Base-by-base conservation (phyloP, 2,797 vertebrate species). In the Thalassophryne amazonica region DNA sequence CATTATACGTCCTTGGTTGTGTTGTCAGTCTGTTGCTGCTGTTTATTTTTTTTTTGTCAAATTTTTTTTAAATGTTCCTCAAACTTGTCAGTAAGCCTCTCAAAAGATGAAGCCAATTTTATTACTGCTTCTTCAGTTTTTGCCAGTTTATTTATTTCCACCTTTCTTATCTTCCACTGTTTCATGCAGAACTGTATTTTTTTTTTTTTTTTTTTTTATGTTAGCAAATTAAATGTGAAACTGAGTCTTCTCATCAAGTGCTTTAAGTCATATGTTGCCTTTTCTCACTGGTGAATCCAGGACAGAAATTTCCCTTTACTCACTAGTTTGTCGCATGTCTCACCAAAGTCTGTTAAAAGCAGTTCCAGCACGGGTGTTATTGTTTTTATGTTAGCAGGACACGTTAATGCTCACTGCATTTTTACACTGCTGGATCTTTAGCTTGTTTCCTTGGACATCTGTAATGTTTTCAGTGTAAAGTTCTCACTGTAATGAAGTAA, bases 401-500 rank as follows among this genome's bases (percentile, higher is more conserved):
- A n/a, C 40, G 6, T 56, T 47, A 22, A 22, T 39, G 31, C 12
- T 52, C 21, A 10, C 13, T 18, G 24, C 61, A 18, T 9, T 21
- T 53, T 33, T 57, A 32, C 13, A 15, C 27, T 47, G 31, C 25
- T 1, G 11, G 29, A 36, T 35, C 34, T 48, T 43, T 36, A 27
- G 33, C 16, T 5, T 60, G 35, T 36, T 55, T 28, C 49, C 31
- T 45, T 29, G 11, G 30, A 57, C 38, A 12, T 58, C 9, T 25
- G 57, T 58, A 8, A 38, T 48, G 45, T 62, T 60, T 34, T 65
- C 46, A 15, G 46, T 32, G 20, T 43, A 52, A 67, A 80, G 59
- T 80, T 33, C 53, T 79, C 58, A 78, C 64, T 86, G 76, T 73
- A 52, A 72, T 53, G 58, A 77, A 78, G 72, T 74, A 52, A 82